Evolutionary conservation across 2,113 vertebrate genomes (phyloP).

Genomic region (Epinephelus lanceolatus): DNA sequence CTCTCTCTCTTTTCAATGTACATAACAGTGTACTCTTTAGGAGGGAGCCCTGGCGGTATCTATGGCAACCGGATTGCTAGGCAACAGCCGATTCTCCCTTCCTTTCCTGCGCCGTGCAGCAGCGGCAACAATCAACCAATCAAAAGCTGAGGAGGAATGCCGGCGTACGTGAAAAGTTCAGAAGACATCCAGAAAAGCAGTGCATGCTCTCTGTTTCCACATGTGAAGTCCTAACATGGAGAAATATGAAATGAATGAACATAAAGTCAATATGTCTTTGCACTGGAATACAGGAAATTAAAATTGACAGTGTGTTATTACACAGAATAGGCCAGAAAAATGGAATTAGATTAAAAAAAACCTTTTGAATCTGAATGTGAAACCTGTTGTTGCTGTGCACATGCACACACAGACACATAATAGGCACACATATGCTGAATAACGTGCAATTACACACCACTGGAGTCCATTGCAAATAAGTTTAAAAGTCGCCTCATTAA

Average conservation of each 20-base stretch:
- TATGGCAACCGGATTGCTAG: constrained; percentile 89
- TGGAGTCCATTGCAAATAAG: background rate
- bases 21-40: constrained; percentile 86
- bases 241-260: background rate
- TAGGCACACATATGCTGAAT: constrained; percentile 2
- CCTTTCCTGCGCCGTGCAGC: constrained; percentile 68
- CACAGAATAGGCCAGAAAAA: background rate
- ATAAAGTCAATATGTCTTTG: background rate
- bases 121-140: constrained; percentile 75
- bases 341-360: background rate
- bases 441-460: background rate
- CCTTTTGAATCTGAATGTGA: background rate
- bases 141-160: constrained; percentile 55
- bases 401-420: background rate
- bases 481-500: background rate
- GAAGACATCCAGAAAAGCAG: constrained; percentile 37
- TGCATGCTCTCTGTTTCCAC: constrained; percentile 7
- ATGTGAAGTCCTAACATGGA: background rate
- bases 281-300: background rate
- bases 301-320: background rate
- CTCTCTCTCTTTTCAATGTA: constrained; percentile 81
- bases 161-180: constrained; percentile 71
- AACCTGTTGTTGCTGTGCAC: background rate
- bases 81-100: constrained; percentile 85
- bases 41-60: constrained; percentile 86